A percentile compares a stretch with the other conserved stretches of the same genome.
Conservation (phyloP, 1,140 invertebrate genomes). For the Neodiprion fabricii region DNA sequence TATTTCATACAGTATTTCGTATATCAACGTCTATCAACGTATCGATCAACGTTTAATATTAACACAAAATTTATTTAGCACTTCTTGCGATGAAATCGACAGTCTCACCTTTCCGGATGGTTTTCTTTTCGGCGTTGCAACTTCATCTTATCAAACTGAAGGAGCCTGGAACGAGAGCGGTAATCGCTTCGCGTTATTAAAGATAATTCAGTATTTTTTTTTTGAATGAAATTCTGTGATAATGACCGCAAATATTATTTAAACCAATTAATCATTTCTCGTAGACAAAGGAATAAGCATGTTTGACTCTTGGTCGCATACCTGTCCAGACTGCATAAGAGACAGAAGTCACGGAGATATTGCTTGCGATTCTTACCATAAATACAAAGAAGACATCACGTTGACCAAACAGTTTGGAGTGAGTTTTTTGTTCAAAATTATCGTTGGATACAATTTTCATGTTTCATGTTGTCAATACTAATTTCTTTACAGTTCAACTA, state of each 20-base stretch:
- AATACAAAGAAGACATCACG: constrained; percentile 63
- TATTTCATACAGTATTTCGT: too few relatives aligned
- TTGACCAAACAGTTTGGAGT: constrained; percentile 60
- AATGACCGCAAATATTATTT: too few relatives aligned
- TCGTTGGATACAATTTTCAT: constrained; percentile 10
- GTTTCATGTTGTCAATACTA: not conserved
- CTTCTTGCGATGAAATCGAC: not conserved
- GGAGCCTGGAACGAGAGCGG: constrained; percentile 54
- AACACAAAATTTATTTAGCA: not conserved
- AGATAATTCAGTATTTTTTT: not conserved
- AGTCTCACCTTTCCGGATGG: constrained; percentile 6
- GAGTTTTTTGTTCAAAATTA: constrained; percentile 18
- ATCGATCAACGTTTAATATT: too few relatives aligned
- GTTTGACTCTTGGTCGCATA: constrained; percentile 68
- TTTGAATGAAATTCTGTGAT: too few relatives aligned
- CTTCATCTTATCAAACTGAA: constrained; percentile 72
- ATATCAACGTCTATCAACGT: too few relatives aligned
- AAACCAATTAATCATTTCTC: not conserved
- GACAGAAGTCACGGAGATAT: constrained; percentile 64
- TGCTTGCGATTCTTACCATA: constrained; percentile 67
- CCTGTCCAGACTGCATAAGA: constrained; percentile 57
- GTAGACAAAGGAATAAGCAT: constrained; percentile 60
- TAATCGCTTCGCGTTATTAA: not conserved
- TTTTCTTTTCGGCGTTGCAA: constrained; percentile 57
- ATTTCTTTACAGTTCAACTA: constrained; percentile 42